phyloP scores from a whole-genome alignment of 2,888 invertebrate species.

The Crematogaster levior region DNA sequence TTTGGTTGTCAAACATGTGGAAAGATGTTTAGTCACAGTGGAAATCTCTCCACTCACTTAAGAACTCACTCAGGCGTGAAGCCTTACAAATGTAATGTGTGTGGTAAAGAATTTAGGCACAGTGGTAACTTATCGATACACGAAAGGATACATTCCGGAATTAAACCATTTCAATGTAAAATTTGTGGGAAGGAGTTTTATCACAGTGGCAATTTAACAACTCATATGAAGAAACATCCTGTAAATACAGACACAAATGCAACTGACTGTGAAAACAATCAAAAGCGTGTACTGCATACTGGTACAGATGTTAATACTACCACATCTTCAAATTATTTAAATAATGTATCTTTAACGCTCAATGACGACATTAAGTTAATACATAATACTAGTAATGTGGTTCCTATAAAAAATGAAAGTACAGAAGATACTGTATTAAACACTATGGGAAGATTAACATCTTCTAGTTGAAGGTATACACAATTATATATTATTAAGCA shows the following conservation, averaged over 20 bases:
- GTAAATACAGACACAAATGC: constrained; percentile 68
- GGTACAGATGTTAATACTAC: constrained; percentile 57
- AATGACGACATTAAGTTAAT: constrained; percentile 59
- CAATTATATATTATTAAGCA: constrained; percentile 26
- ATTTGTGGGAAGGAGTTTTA: constrained; percentile 84
- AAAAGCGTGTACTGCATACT: constrained; percentile 61
- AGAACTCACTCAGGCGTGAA: constrained; percentile 84
- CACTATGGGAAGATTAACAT: constrained; percentile 50
- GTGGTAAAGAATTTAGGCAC: constrained; percentile 84
- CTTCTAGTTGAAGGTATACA: constrained; percentile 55
- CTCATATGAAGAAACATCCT: constrained; percentile 84
- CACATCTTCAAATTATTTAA: constrained; percentile 63
- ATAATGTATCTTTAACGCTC: constrained; percentile 50
- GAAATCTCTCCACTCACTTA: constrained; percentile 83
- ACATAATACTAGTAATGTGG: constrained; percentile 60
- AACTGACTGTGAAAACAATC: constrained; percentile 73
- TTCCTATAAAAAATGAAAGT: constrained; percentile 74
- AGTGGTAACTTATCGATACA: constrained; percentile 85
- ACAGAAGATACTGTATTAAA: constrained; percentile 58
- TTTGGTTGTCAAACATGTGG: constrained; percentile 84
- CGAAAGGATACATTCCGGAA: constrained; percentile 84
- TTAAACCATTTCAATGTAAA: constrained; percentile 85
- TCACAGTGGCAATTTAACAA: constrained; percentile 84
- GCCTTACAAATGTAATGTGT: constrained; percentile 83
- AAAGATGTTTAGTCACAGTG: constrained; percentile 85